phyloP scores from a whole-genome alignment of 2,113 vertebrate genomes.

The Gnathonemus echidnorhynchus region DNA sequence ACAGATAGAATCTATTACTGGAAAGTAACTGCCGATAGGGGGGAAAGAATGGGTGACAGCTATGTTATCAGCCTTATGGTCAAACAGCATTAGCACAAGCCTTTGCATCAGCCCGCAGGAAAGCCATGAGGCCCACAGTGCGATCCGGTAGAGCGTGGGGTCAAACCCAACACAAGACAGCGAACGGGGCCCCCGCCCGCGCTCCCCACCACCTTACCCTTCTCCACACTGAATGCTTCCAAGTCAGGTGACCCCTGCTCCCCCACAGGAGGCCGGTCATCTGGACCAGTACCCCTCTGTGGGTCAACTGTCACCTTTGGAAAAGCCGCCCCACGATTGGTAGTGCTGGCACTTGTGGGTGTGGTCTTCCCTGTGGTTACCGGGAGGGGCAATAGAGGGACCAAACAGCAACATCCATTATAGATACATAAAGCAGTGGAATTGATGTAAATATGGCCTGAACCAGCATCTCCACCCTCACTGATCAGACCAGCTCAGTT shows the following conservation, averaged over 20 bases:
- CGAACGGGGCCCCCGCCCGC: slow-evolving; percentile 24
- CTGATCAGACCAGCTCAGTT: not conserved
- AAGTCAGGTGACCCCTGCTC: slow-evolving; percentile 67
- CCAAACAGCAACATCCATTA: slow-evolving; percentile 60
- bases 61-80: slow-evolving; percentile 7
- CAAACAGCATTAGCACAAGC: slow-evolving; percentile 27
- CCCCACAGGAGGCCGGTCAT: slow-evolving; percentile 63
- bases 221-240: slow-evolving; percentile 74
- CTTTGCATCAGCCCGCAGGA: slow-evolving; percentile 38
- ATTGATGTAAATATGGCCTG: not conserved
- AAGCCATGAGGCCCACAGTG: slow-evolving; percentile 53
- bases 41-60: not conserved
- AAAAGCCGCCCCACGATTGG: slow-evolving; percentile 57
- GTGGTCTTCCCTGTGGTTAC: slow-evolving; percentile 72
- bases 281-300: slow-evolving; percentile 67
- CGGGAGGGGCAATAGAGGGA: slow-evolving; percentile 59
- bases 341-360: slow-evolving; percentile 66
- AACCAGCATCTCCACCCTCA: not conserved
- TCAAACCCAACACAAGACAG: slow-evolving; percentile 39
- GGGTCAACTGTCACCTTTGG: slow-evolving; percentile 65
- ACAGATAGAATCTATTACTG: not conserved
- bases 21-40: not conserved
- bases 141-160: slow-evolving; percentile 51
- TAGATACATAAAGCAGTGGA: slow-evolving; percentile 20
- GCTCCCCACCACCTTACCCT: slow-evolving; percentile 72